Evolutionary conservation across 2,113 vertebrate genomes (phyloP), one percentile per base, ranked within the genome.

Genomic region (Atractosteus spatula): DNA sequence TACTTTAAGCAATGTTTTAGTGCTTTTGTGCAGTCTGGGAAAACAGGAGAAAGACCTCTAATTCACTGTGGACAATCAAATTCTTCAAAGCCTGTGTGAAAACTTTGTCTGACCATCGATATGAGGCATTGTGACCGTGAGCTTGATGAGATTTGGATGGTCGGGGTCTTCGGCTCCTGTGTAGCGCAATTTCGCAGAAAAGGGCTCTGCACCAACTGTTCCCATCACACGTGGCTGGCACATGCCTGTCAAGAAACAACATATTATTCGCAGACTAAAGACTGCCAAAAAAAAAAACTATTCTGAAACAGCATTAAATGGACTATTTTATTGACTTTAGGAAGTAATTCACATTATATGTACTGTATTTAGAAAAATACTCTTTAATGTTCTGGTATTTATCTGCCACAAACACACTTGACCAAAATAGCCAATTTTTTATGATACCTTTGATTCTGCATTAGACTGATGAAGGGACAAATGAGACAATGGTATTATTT

Each of bases 51-150:
- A 59, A 3, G 56, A n/a, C 13, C 13, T 59, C 11, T 59, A 59
- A 12, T 7, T 12, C 7, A 12, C 14, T 14, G 14, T 59, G 56
- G 7, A 11, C 3, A 3, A 11, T 4, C 56, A 14, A 59, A 59
- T 13, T 4, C 56, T 59, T 59, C 3, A 51, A 10, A 51, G 4
- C 47, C 47, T 51, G 4, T 51, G 47, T 5, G 47, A 10, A 51
- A 51, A 7, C 61, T n/a, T 41, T 66, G 14, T 56, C 94, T 79
- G 87, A 97, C 97, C 97, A 16, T 98, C 97, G 44, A 94, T 94
- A 79, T 99, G 97, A 41, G 96, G 96, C 94, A 98, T 94, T 47
- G 91, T 96, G 85, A 99, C 93, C 0, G 93, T 94, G 74, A 98
- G 87, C 87, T 95, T 97, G 88, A 99, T 91, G 64, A 99, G 93